Evolutionary conservation across 2,113 vertebrate species (phyloP), one percentile per base, ranked within the genome.

Genomic region (Anarrhichthys ocellatus): DNA sequence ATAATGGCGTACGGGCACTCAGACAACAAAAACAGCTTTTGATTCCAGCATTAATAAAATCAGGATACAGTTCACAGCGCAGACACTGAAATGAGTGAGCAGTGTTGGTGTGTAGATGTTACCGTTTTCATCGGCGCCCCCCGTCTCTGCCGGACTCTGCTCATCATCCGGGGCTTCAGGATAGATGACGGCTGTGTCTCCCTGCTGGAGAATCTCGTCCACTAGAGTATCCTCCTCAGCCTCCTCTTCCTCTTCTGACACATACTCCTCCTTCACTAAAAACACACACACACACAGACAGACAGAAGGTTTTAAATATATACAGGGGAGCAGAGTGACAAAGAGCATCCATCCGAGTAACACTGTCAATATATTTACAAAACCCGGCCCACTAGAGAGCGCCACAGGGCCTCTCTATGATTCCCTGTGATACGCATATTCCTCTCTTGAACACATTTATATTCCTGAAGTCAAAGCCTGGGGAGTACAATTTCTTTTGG

Each of bases 121-220:
- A 99, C 98, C 98, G 29, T 98, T 99, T 94, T 99, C 97, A 81
- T 99, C 98, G 1, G 97, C 97, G 62, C 96, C 96, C 52, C 96
- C 95, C 5, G 95, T 96, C 89, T 99, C 97, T 5, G 96, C 96
- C 0, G 96, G 97, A 88, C 96, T 96, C 93, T 95, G 97, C 93
- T 98, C 96, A 34, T 98, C 97, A 65, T 99, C 96, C 0, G 97
- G 97, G 58, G 97, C 96, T 89, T 98, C 96, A 0, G 97, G 97
- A 54, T 97, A 98, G 90, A 98, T 97, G 87, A 97, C 93, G 82
- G 96, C 94, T 2, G 96, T 97, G 87, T 97, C 97, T 72, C 96
- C 95, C 92, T 98, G 96, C 58, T 97, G 95, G 80, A 97, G 95
- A 71, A 97, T 97, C 93, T 98, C 96, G 89, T 98, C 96, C 86